phyloP scores from a whole-genome alignment of 1,140 invertebrate genomes.

The Lepidurus apus region DNA sequence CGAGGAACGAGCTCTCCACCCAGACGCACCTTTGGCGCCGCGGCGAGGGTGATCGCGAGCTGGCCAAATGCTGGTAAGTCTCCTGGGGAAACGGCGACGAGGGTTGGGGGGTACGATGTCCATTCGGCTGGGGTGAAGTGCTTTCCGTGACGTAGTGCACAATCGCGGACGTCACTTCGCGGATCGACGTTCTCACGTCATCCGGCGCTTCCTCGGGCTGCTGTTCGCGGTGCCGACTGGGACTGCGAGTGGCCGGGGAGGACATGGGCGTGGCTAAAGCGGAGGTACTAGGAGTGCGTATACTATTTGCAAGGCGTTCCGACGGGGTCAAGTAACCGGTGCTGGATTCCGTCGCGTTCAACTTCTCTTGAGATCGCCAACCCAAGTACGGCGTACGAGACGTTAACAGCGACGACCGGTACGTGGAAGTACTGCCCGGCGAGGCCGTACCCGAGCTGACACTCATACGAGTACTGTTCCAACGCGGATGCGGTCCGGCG shows the following conservation, averaged over 20 bases:
- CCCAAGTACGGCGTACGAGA: constrained; percentile 70
- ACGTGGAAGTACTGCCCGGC: constrained; percentile 47
- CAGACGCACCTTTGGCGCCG: constrained; percentile 61
- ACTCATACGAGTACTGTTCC: constrained; percentile 58
- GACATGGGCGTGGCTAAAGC: constrained; percentile 42
- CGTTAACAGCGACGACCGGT: constrained; percentile 35
- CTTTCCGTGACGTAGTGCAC: constrained; percentile 67
- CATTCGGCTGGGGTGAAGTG: constrained; percentile 31
- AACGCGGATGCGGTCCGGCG: constrained; percentile 59
- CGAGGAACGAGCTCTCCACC: constrained; percentile 84
- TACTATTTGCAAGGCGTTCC: constrained; percentile 66
- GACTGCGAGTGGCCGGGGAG: constrained; percentile 31
- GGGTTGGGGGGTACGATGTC: background rate
- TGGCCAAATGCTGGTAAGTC: background rate
- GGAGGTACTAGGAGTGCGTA: constrained; percentile 50
- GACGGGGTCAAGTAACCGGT: constrained; percentile 62
- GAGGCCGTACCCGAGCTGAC: constrained; percentile 38
- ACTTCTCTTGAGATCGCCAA: constrained; percentile 79
- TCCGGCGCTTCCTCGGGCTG: constrained; percentile 33
- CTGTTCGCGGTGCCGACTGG: background rate
- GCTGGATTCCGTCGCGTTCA: constrained; percentile 53
- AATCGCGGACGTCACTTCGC: constrained; percentile 87
- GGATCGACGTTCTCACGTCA: constrained; percentile 74
- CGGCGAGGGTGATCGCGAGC: constrained; percentile 42
- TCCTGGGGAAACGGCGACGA: background rate